Evolutionary conservation across 2,113 vertebrate genomes (phyloP), one percentile per base, ranked within the genome.

Genomic region (Callorhinus ursinus): DNA sequence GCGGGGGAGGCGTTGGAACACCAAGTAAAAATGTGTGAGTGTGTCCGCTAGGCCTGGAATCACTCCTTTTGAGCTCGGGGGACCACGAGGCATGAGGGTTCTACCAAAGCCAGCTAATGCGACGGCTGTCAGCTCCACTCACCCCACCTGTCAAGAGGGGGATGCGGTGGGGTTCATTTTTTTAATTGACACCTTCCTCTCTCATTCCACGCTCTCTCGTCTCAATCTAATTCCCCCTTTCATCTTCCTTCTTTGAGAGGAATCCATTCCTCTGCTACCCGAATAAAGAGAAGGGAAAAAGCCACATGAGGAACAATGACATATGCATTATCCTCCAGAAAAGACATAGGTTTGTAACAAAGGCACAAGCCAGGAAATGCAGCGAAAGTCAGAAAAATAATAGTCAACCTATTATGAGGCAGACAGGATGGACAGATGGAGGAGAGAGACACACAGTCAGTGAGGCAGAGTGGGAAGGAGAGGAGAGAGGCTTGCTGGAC

Each of bases 121-220:
- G 98, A 98, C 1, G 99, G 98, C 99, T 99, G 99, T 99, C 99
- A 99, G 98, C 99, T 99, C 98, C 5, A 97, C 99, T 99, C 99
- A 99, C 98, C 99, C 99, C 94, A 98, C 98, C 99, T 99, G 99
- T 99, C 99, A 99, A 98, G 65, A 81, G 71, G 94, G 92, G 98
- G 95, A 98, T 97, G 98, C 65, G 0, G 72, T n/a, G 90, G 98
- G 98, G 96, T 97, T 99, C 99, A 99, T 99, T 98, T 98, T 98
- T 99, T 99, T 99, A 99, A 99, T 99, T 99, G 99, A 99, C 99
- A 99, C 99, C 99, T 99, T 99, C 98, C 98, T 98, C 98, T 99
- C 96, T 65, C 80, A 36, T 98, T 98, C 97, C 97, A 95, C 0
- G 33, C 98, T 97, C 42, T 51, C 74, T 87, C 36, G 0, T 98